Conservation (phyloP, 2,113 vertebrate genomes). For the Hyla sarda region DNA sequence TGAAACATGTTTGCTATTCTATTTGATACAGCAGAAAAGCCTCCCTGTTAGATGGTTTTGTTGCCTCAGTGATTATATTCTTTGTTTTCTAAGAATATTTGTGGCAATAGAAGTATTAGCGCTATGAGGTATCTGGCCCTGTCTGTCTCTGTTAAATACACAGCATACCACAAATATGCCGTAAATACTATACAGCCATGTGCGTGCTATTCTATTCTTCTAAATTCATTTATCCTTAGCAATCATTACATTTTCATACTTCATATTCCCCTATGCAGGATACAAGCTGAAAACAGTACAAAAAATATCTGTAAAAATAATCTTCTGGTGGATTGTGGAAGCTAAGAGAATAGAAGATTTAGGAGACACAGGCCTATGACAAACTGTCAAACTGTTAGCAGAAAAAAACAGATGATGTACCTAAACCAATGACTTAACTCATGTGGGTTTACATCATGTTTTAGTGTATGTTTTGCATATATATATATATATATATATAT, state of each 20-base stretch:
- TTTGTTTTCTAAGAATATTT: conserved; percentile 38
- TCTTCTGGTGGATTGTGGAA: too few relatives aligned
- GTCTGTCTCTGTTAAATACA: conserved; percentile 41
- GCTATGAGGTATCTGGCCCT: conserved; percentile 44
- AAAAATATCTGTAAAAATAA: neutral
- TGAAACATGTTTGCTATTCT: neutral
- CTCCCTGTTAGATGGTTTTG: conserved; percentile 1
- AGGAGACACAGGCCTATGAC: too few relatives aligned
- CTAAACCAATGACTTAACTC: too few relatives aligned
- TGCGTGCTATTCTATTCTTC: neutral
- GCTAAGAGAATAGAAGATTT: too few relatives aligned
- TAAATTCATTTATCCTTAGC: conserved; percentile 31
- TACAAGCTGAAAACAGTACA: neutral
- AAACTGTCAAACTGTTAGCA: too few relatives aligned
- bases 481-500: too few relatives aligned
- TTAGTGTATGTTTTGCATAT: too few relatives aligned
- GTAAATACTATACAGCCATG: conserved; percentile 36
- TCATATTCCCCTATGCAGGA: neutral
- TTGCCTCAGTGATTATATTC: conserved; percentile 13
- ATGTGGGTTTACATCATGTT: too few relatives aligned
- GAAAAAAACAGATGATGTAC: too few relatives aligned
- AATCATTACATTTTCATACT: neutral
- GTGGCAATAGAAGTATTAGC: conserved; percentile 43
- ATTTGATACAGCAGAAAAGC: conserved; percentile 7
- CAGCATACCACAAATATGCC: conserved; percentile 44